Base-by-base conservation (phyloP, 2,797 vertebrate species). In the Myoxocephalus aenaeus region DNA sequence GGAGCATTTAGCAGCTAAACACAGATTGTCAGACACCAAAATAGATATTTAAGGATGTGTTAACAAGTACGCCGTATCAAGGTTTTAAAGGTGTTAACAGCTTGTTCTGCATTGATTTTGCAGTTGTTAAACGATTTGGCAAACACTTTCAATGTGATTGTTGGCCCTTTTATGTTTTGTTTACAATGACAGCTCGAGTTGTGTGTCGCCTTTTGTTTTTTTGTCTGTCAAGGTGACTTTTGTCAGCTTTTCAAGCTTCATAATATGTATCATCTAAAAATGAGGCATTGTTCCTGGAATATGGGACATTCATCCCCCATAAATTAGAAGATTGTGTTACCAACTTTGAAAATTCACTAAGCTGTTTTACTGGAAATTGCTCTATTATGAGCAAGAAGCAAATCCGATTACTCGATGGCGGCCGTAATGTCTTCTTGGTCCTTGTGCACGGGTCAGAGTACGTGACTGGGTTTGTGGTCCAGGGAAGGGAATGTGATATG, bases 361-460 rank as follows among this genome's bases (percentile, higher is more conserved):
- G 89, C 65, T 71, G 79, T 88, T 86, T 89, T 86, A 80, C 62
- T 56, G 87, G 87, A 91, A 90, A 87, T 85, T 79, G 73, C 79
- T 81, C 90, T 71, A 79, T 89, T 88, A 87, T 86, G 81, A 91
- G 87, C 87, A 70, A 68, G 70, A 66, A 53, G 64, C 75, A 93
- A 93, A 94, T 92, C n/a, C 0, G 74, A 92, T 95, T 93, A 92
- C 18, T 54, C 2, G 7, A 58, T 67, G 70, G 48, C 56, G 0
- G 46, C 34, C 36, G 25, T 86, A 86, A 90, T 87, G 90, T 82
- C 79, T 79, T 86, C 74, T 80, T 75, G 74, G 70, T 85, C 73
- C 61, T 63, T 48, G 71, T 59, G 53, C 75, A 70, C 32, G 11
- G 70, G 82, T 87, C 87, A 53, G 83, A 50, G 75, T 51, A 68